A percentile compares a stretch with the other conserved stretches of the same genome.
Conservation (phyloP, 2,797 vertebrate genomes). For the Pangasius macronema region DNA sequence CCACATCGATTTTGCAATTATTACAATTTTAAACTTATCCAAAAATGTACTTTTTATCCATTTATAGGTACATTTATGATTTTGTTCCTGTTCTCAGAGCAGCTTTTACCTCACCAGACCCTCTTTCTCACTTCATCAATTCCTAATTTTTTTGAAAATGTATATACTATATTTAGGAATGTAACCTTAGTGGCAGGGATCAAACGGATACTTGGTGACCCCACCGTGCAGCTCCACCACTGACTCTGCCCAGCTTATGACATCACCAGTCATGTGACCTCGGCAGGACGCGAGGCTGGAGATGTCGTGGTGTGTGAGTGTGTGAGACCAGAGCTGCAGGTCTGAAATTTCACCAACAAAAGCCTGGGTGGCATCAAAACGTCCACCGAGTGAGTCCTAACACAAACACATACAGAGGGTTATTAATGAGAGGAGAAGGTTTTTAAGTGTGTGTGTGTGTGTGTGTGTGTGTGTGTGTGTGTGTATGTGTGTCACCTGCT, state of each 20-base stretch:
- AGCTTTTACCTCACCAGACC: not conserved
- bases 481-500: conserved; percentile 75
- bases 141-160: not conserved
- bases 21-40: too few relatives aligned
- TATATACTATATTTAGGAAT: not conserved
- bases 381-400: conserved; percentile 83
- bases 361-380: conserved; percentile 83
- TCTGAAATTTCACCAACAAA: conserved; percentile 85
- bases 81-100: not conserved
- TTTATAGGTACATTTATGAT: not conserved
- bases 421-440: not conserved
- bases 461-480: not conserved
- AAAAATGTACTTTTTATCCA: not conserved
- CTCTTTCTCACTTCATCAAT: not conserved
- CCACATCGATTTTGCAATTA: too few relatives aligned
- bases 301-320: conserved; percentile 76
- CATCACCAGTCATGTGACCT: conserved; percentile 74
- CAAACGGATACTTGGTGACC: conserved; percentile 77
- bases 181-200: conserved; percentile 76
- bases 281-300: conserved; percentile 77
- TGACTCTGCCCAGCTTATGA: conserved; percentile 77
- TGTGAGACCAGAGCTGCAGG: conserved; percentile 82
- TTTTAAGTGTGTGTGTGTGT: not conserved
- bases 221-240: conserved; percentile 82
- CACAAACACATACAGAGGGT: not conserved